phyloP scores from a whole-genome alignment of 2,113 vertebrate genomes.

The Puffinus mauretanicus region DNA sequence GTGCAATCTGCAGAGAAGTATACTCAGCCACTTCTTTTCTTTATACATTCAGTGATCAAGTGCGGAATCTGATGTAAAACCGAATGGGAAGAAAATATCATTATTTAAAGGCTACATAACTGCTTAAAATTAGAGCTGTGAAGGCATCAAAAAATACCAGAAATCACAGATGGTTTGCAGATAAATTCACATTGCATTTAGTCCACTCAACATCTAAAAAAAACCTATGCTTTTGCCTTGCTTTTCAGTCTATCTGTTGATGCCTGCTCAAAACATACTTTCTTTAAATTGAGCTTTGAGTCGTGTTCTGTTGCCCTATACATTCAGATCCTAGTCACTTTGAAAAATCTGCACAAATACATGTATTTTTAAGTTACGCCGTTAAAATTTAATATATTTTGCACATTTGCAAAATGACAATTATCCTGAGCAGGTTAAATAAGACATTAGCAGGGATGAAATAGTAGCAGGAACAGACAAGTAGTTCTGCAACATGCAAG shows the following conservation, averaged over 20 bases:
- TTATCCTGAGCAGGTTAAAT: constrained; percentile 62
- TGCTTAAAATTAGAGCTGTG: constrained; percentile 81
- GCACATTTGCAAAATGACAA: constrained; percentile 59
- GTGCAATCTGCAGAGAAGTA: constrained; percentile 64
- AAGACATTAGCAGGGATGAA: constrained; percentile 59
- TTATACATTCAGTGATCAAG: constrained; percentile 68
- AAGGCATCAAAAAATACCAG: constrained; percentile 76
- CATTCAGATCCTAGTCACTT: constrained; percentile 50
- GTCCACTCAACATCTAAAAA: constrained; percentile 75
- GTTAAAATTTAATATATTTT: constrained; percentile 72
- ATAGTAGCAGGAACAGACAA: constrained; percentile 21
- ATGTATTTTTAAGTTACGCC: constrained; percentile 58
- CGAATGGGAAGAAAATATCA: constrained; percentile 71
- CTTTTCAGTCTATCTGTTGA: constrained; percentile 73
- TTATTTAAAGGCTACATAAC: constrained; percentile 79
- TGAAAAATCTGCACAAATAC: constrained; percentile 68
- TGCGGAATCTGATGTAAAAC: constrained; percentile 70
- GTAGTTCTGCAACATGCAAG: constrained; percentile 26
- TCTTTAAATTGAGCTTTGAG: constrained; percentile 73
- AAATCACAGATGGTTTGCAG: constrained; percentile 79
- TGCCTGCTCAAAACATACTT: constrained; percentile 70
- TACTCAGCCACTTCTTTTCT: constrained; percentile 66
- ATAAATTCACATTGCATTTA: constrained; percentile 77
- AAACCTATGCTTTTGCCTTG: constrained; percentile 62
- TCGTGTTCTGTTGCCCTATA: constrained; percentile 70